Percentiles rank a stretch among this genome's conserved stretches.
These are phyloP conservation scores for Protonemura montana DNA, from an alignment of 2,888 invertebrate genomes.

Conservation along the genomic window DNA sequence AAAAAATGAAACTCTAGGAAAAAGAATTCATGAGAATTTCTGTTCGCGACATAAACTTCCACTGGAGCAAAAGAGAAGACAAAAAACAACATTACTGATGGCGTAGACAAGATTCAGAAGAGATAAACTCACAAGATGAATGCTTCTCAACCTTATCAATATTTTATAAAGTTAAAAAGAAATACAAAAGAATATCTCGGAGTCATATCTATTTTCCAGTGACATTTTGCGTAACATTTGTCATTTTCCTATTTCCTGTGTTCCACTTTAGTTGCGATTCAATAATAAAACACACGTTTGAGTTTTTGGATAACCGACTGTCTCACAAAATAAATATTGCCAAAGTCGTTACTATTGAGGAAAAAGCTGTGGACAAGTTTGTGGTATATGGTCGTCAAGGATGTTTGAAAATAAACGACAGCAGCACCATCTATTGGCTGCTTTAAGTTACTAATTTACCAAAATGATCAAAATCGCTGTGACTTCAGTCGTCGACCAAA, in stretches of 20 bases:
- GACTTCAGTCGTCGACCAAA: not conserved
- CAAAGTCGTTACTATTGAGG: not conserved
- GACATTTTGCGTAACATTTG: conserved; percentile 16
- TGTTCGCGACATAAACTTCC: conserved; percentile 34
- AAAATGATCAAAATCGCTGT: not conserved
- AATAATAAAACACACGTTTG: conserved; percentile 4
- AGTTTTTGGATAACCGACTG: not conserved
- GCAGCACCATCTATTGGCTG: not conserved
- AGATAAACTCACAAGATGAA: conserved; percentile 33
- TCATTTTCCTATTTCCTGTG: conserved; percentile 13
- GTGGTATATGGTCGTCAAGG: too few species aligned
- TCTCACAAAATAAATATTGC: not conserved
- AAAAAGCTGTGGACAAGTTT: too few species aligned
- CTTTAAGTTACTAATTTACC: not conserved
- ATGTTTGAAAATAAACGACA: not conserved
- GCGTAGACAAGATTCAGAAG: conserved; percentile 33
- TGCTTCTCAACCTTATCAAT: conserved; percentile 25
- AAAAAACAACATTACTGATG: conserved; percentile 26
- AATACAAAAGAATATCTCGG: conserved; percentile 21
- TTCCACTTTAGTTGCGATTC: not conserved
- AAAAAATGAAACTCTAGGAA: conserved; percentile 20
- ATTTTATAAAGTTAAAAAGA: conserved; percentile 32
- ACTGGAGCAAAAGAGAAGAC: conserved; percentile 25
- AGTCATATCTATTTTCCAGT: conserved; percentile 14
- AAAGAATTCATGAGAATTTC: conserved; percentile 37